A percentile compares a stretch with the other conserved stretches of the same genome.
These are phyloP conservation scores for Metridium senile DNA, from an alignment of 92 coral and sea anemone species.

Conservation along the genomic window DNA sequence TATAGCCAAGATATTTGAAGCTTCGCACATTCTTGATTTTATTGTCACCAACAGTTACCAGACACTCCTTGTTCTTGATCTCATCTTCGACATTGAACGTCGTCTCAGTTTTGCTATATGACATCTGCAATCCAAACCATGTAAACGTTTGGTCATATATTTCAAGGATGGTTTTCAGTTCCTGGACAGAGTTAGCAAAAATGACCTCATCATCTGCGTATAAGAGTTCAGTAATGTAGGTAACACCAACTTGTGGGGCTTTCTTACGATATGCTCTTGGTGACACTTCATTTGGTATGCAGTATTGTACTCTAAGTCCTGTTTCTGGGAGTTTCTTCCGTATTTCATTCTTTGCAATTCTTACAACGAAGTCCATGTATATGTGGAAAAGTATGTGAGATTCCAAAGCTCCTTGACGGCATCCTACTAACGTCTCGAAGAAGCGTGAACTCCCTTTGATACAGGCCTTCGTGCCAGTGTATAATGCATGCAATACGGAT, in stretches of 20 bases:
- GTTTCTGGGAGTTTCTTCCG: conserved; percentile 4
- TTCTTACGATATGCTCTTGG: background rate
- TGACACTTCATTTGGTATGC: background rate
- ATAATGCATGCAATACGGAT: background rate
- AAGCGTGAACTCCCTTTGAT: background rate
- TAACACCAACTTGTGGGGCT: conserved; percentile 1
- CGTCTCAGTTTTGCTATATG: no score
- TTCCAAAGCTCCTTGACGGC: conserved; percentile 21
- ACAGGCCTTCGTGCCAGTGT: conserved; percentile 1
- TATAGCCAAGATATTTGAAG: no score
- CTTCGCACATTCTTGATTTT: no score
- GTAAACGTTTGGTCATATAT: no score
- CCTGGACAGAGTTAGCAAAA: conserved; percentile 24
- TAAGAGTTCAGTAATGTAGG: no score
- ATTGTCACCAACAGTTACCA: background rate
- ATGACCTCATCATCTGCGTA: conserved; percentile 33
- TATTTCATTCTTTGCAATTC: conserved; percentile 10
- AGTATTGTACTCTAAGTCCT: background rate
- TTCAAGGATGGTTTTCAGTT: no score
- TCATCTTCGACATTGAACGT: no score
- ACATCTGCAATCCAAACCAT: no score
- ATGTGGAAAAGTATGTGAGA: conserved; percentile 18
- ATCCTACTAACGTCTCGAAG: conserved; percentile 5
- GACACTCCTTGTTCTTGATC: no score
- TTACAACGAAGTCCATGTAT: conserved; percentile 23